A percentile compares a stretch with the other conserved stretches of the same genome.
Evolutionary conservation across 2,113 vertebrate species (phyloP).

Genomic region (Murina feae): DNA sequence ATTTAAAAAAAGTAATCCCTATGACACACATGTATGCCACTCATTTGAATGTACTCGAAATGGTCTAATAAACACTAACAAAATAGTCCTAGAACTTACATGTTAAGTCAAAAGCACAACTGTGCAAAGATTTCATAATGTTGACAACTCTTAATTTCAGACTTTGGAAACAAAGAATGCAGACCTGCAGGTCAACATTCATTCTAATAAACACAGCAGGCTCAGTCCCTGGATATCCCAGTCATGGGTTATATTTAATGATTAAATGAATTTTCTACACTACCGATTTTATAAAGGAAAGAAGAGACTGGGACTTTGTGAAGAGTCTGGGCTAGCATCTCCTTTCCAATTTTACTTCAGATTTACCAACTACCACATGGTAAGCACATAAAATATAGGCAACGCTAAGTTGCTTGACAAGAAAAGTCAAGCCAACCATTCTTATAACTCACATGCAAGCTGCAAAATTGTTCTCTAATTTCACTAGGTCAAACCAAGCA

Average conservation of each 20-base stretch:
- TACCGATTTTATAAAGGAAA: background rate
- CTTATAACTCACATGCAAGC: slow-evolving; percentile 27
- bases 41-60: background rate
- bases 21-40: background rate
- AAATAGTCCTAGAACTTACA: slow-evolving; percentile 3
- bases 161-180: slow-evolving; percentile 6
- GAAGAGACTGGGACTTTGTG: background rate
- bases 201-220: background rate
- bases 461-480: slow-evolving; percentile 22
- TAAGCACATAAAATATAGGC: slow-evolving; percentile 48
- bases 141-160: slow-evolving; percentile 17
- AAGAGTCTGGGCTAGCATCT: slow-evolving; percentile 32
- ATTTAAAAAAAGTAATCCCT: background rate
- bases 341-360: slow-evolving; percentile 49
- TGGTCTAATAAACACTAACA: background rate
- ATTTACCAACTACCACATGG: slow-evolving; percentile 41
- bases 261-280: slow-evolving; percentile 40
- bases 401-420: slow-evolving; percentile 41
- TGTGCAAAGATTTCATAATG: slow-evolving; percentile 5
- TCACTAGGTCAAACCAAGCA: slow-evolving; percentile 27
- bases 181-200: background rate
- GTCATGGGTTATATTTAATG: background rate
- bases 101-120: background rate
- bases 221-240: background rate
- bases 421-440: slow-evolving; percentile 34